Percentiles rank a stretch among this genome's conserved stretches.
Evolutionary conservation across 2,113 vertebrate genomes (phyloP).

Genomic region (Gasterosteus aculeatus): DNA sequence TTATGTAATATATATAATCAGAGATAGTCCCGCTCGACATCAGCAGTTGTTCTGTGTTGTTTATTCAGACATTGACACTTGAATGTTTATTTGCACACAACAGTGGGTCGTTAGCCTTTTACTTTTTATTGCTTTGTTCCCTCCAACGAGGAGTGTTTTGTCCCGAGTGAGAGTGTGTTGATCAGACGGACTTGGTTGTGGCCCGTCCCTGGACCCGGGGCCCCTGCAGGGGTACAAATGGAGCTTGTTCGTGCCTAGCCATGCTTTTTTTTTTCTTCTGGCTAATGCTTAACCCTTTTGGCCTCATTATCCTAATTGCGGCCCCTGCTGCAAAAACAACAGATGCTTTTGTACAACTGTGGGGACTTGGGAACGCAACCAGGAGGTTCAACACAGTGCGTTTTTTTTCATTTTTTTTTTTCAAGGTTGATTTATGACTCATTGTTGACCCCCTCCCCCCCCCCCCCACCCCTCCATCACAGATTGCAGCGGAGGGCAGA

Average conservation of each 20-base stretch:
- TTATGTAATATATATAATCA: constrained; percentile 14
- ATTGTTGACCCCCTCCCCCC: constrained; percentile 35
- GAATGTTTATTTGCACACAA: constrained; percentile 42
- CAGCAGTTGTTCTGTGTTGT: constrained; percentile 22
- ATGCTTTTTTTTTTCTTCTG: constrained; percentile 74
- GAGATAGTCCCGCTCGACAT: constrained; percentile 18
- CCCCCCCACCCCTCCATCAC: constrained; percentile 72
- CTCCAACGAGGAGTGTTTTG: constrained; percentile 78
- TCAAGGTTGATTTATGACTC: constrained; percentile 75
- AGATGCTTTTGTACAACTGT: constrained; percentile 82
- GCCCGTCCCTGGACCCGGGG: constrained; percentile 64
- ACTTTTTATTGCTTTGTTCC: constrained; percentile 63
- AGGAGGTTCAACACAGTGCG: constrained; percentile 70
- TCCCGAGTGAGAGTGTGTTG: constrained; percentile 78
- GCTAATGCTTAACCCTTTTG: constrained; percentile 94
- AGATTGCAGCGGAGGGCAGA: constrained; percentile 89
- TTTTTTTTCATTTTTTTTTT: constrained; percentile 46
- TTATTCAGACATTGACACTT: constrained; percentile 42
- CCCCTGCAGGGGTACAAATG: constrained; percentile 85
- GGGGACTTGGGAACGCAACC: constrained; percentile 72
- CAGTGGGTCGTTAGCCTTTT: constrained; percentile 47
- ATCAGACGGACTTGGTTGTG: constrained; percentile 83
- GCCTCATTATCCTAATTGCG: constrained; percentile 86
- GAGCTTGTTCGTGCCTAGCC: constrained; percentile 88
- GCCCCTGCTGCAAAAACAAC: constrained; percentile 85